Percentiles rank a stretch among this genome's conserved stretches.
These are phyloP conservation scores for Silurus aristotelis DNA, from an alignment of 2,797 vertebrate species.

Conservation along the genomic window DNA sequence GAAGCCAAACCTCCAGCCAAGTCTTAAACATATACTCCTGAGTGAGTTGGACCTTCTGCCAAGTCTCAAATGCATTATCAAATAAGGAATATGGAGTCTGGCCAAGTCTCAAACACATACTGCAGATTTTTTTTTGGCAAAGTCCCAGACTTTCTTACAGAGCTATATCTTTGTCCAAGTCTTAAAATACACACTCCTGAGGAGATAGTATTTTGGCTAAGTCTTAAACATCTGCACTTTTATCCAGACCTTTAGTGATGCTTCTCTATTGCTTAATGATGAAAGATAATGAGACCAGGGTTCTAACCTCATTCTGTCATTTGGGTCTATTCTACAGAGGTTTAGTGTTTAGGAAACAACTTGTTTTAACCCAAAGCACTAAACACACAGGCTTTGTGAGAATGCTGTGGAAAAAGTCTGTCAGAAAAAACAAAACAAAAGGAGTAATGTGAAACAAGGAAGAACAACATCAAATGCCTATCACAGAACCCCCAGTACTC, in stretches of 20 bases:
- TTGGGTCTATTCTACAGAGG: neutral
- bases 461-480: neutral
- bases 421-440: neutral
- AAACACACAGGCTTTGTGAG: neutral
- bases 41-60: neutral
- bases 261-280: neutral
- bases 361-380: conserved; percentile 3
- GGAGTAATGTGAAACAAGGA: neutral
- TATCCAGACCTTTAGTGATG: neutral
- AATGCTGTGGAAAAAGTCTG: neutral
- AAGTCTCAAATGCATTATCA: neutral
- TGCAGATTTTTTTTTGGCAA: neutral
- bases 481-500: neutral
- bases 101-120: neutral
- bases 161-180: neutral
- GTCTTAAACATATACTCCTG: neutral
- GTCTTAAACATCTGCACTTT: neutral
- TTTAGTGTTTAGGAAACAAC: conserved; percentile 26
- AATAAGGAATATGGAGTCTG: neutral
- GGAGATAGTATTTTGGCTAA: neutral
- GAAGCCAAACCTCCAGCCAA: neutral
- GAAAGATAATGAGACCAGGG: neutral
- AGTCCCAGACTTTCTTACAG: neutral
- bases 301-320: conserved; percentile 49
- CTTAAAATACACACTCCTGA: neutral